Evolutionary conservation across 2,797 vertebrate genomes (phyloP), one percentile per base, ranked within the genome.

Genomic region (Sphenodon punctatus): DNA sequence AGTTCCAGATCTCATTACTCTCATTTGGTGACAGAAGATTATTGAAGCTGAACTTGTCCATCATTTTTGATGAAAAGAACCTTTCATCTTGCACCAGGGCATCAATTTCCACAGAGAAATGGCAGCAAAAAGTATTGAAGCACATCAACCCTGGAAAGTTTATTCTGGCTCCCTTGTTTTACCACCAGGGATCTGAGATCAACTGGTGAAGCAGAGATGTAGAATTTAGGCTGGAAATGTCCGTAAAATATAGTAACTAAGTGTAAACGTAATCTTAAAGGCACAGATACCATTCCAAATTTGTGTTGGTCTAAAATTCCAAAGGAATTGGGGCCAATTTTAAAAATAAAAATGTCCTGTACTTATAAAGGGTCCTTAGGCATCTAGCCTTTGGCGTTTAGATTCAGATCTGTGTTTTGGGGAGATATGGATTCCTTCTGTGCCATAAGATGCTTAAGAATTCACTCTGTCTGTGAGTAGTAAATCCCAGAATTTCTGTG

Each of bases 1-100:
- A 20, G 7, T 9, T 77, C 14, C 10, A 68, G 22, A 69, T 13
- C 22, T 73, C 46, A 53, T 80, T 89, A 43, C 16, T 76, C 53
- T 67, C 25, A 78, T 48, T 6, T 0, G 1, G 0, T 81, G 74
- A 61, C 27, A 46, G 77, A 76, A 89, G 30, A 77, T 85, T 80
- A 81, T 63, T 74, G 75, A 86, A 87, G 75, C 53, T 42, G 27
- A 72, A 16, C 38, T 78, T 83, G 68, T 77, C 78, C 11, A 22
- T 76, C 66, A 82, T 13, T 59, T 49, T 60, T 64, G 71, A 70
- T 41, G 34, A 72, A 82, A 80, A 83, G 11, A 88, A 48, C 30
- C 68, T 80, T 88, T 86, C 10, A 56, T 83, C 86, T 72, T 81
- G 43, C 78, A 63, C 10, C 72, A 19, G 34, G 17, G 10, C 68